Evolutionary conservation across 2,888 invertebrate genomes (phyloP), one percentile per base, ranked within the genome.

Genomic region (Petrolisthes cinctipes): DNA sequence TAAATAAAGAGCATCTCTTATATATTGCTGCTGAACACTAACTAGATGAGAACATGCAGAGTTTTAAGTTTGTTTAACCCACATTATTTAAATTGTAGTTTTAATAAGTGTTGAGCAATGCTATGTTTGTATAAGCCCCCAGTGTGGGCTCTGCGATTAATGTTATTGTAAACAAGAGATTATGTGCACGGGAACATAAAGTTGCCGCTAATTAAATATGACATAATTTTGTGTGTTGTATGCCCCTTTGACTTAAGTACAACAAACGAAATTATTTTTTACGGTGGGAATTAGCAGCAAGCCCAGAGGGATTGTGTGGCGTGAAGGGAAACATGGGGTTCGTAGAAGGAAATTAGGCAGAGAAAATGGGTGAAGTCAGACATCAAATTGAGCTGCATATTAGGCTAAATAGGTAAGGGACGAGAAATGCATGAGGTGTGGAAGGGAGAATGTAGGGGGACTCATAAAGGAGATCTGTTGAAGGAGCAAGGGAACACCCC

Each of bases 111-210:
- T 83, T 82, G 71, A 73, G 71, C 79, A 51, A 71, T 61, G 78
- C 79, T 84, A 51, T 79, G 75, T 80, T 86, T 75, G 73, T 84
- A 81, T 61, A 68, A 88, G 83, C 37, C 83, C 73, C 37, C 79
- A 68, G 17, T 79, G 80, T 51, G 76, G 56, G 84, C 54, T n/a
- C 76, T 51, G 83, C 73, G 71, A 79, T 87, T 71, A 87, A 71
- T 83, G 71, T 87, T 84, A 88, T 9, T 84, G 66, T 81, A 84
- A 83, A 83, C 79, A 79, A 87, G 81, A 83, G 84, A 81, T 73
- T 84, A 84, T 84, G 87, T 84, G 83, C 87, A 84, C 84, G 84
- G 83, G 54, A 81, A 76, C 61, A 66, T 66, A 37, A 61, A 79
- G 66, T 88, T 61, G 75, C 81, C 81, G 83, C 82, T 83, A 85